Percentiles rank a stretch among this genome's conserved stretches.
Evolutionary conservation across 1,140 invertebrate genomes (phyloP).

Genomic region (Micrasema minimum): DNA sequence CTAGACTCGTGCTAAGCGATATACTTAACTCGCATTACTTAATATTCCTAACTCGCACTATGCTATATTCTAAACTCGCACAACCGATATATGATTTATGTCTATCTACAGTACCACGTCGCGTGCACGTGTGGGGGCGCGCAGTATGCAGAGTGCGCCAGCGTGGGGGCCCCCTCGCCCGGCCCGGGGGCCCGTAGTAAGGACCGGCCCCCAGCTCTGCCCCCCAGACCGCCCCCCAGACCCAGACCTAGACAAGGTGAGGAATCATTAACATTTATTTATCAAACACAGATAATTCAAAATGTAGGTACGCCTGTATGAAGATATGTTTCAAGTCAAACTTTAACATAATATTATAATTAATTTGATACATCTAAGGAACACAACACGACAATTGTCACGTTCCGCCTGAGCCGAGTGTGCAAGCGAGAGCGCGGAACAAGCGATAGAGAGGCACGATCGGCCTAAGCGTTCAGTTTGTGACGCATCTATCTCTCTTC

Average conservation of each 20-base stretch:
- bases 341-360: neutral
- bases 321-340: neutral
- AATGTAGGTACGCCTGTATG: neutral
- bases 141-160: constrained; percentile 58
- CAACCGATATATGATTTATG: neutral
- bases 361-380: too few relatives aligned
- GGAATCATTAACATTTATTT: neutral
- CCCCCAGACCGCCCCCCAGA: constrained; percentile 59
- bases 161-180: constrained; percentile 54
- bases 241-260: constrained; percentile 24
- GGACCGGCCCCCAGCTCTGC: constrained; percentile 62
- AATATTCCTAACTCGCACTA: too few relatives aligned
- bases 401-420: too few relatives aligned
- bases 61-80: neutral
- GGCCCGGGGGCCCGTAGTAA: constrained; percentile 61
- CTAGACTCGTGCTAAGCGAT: too few relatives aligned
- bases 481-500: too few relatives aligned
- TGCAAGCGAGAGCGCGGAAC: too few relatives aligned
- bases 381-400: too few relatives aligned
- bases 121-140: constrained; percentile 62
- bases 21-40: neutral
- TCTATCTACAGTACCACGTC: constrained; percentile 62
- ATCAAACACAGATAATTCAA: too few relatives aligned
- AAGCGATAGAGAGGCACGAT: too few relatives aligned
- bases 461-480: too few relatives aligned